Base-by-base conservation (phyloP, 1,140 invertebrate species). In the silkworm (Bombyx mori) region DNA sequence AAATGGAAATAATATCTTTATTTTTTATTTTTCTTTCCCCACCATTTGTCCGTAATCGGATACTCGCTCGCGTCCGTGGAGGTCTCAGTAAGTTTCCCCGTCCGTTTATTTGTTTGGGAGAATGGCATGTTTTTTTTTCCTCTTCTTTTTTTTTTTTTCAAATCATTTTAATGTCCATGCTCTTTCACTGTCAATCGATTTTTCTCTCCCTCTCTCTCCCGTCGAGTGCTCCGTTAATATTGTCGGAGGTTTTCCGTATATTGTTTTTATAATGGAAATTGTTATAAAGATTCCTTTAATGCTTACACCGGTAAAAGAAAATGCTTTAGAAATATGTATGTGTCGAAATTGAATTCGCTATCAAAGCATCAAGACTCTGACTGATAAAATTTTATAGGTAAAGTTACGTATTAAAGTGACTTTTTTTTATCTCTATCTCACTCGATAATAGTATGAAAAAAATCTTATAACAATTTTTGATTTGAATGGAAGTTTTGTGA, bases 1-100 rank as follows among this genome's bases (percentile, higher is more conserved):
- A n/a, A 45, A 54, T 66, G 70, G 74, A 73, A 77, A 82, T 82
- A 83, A 86, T 84, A 73, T 77, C 73, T 79, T 58, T 70, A 65
- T 73, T 69, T 78, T 84, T 54, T 45, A 53, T 65, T 65, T 67
- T 71, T 77, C 79, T 67, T 74, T 77, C 79, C 64, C 69, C 62
- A 68, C 77, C 68, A 69, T 79, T 84, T 85, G 83, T 86, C 83
- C 83, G 79, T 73, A 72, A 81, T 79, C 79, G 83, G 83, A 84
- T 81, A 63, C 65, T 79, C 71, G 76, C 73, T 75, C 83, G 81
- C 69, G 62, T 83, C 63, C 61, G 64, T 85, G 83, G 83, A 86
- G 83, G 83, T 76, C 69, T 86, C 65, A 86, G 83, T 86, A 84
- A 86, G 83, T 86, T 18, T 35, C 62, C 65, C 63, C 64, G 60